Evolutionary conservation across 1,140 invertebrate species (phyloP).

Genomic region (Lepidurus packardi): DNA sequence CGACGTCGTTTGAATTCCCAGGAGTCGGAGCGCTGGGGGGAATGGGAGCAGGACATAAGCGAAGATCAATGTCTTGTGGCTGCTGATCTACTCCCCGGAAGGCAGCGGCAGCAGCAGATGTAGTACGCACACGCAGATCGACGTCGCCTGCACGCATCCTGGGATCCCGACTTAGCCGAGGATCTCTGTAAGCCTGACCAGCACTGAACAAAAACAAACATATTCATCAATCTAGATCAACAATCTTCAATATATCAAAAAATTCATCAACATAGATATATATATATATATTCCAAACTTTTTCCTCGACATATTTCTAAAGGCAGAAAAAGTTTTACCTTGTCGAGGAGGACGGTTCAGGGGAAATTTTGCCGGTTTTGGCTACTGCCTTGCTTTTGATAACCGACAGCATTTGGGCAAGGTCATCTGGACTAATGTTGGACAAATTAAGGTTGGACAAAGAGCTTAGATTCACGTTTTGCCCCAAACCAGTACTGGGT

Average conservation of each 20-base stretch:
- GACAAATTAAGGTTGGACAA: constrained; percentile 64
- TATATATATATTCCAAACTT: constrained; percentile 30
- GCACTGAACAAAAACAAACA: constrained; percentile 23
- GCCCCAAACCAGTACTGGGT: neutral
- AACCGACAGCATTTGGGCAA: constrained; percentile 59
- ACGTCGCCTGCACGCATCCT: constrained; percentile 43
- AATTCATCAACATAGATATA: constrained; percentile 29
- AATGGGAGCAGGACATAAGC: constrained; percentile 6
- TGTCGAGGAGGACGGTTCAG: constrained; percentile 25
- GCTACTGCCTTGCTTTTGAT: constrained; percentile 51
- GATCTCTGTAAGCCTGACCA: constrained; percentile 34
- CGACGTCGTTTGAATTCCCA: constrained; percentile 33
- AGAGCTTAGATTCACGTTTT: constrained; percentile 26
- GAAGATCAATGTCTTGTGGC: constrained; percentile 28
- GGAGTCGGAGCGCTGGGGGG: neutral
- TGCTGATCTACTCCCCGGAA: neutral
- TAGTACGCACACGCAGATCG: constrained; percentile 36
- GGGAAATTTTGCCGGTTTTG: constrained; percentile 27
- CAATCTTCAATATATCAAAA: constrained; percentile 25
- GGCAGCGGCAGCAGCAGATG: constrained; percentile 14
- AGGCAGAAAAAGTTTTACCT: constrained; percentile 22
- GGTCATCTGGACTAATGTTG: constrained; percentile 66
- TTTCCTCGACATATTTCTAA: neutral
- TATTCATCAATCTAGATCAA: constrained; percentile 23
- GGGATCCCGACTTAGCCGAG: constrained; percentile 30